Conservation (phyloP, 2,113 vertebrate species). For the Tiliqua scincoides region DNA sequence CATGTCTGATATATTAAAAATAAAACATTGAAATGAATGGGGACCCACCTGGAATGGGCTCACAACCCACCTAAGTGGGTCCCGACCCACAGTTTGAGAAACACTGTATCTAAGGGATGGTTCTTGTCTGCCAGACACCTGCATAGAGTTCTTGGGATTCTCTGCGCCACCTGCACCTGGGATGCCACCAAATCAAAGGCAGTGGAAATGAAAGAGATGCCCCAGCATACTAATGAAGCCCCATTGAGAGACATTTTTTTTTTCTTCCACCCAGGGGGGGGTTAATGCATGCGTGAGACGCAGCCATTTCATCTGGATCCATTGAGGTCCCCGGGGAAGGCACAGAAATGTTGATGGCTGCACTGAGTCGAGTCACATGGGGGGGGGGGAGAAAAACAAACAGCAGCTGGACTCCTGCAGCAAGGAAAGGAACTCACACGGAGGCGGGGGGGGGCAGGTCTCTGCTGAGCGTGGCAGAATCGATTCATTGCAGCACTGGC, state of each 20-base stretch:
- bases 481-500: slow-evolving; percentile 28
- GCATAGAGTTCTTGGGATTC: slow-evolving; percentile 2
- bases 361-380: background rate
- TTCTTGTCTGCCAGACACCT: slow-evolving; percentile 10
- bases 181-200: background rate
- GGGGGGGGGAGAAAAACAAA: background rate
- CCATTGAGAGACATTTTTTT: background rate
- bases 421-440: background rate
- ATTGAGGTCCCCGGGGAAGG: background rate
- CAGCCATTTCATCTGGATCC: slow-evolving; percentile 19
- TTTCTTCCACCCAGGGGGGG: no score
- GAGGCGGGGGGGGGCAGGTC: background rate
- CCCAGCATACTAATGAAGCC: slow-evolving; percentile 29
- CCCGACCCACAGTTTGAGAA: no score
- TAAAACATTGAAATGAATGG: no score
- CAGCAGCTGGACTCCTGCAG: slow-evolving; percentile 25
- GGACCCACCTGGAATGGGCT: no score
- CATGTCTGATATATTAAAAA: no score
- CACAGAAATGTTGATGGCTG: slow-evolving; percentile 12
- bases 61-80: no score
- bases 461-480: slow-evolving; percentile 22
- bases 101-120: no score
- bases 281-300: background rate
- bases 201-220: slow-evolving; percentile 4
- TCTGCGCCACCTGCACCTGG: slow-evolving; percentile 12